Conservation (phyloP, 2,113 vertebrate genomes). For the Rallus limicola region DNA sequence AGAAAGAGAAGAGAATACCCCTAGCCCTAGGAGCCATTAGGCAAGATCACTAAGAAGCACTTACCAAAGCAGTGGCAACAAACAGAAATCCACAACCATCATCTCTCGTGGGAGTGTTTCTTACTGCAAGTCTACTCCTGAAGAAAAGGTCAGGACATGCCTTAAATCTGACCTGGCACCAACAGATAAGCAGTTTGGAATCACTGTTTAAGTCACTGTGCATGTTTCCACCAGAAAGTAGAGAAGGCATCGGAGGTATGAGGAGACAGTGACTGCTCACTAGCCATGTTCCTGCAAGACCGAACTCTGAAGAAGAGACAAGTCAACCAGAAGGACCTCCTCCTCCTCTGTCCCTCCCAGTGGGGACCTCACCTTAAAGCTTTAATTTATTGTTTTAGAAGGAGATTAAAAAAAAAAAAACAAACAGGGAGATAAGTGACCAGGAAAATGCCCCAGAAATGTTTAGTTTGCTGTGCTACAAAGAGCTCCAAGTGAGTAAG, state of each 20-base stretch:
- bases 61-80: neutral
- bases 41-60: neutral
- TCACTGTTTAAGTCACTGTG: neutral
- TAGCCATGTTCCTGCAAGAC: neutral
- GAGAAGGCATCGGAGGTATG: neutral
- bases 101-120: neutral
- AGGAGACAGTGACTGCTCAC: neutral
- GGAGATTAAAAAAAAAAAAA: too few relatives aligned
- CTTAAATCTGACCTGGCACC: neutral
- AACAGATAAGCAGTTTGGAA: neutral
- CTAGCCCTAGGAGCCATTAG: neutral
- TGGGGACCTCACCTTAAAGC: neutral
- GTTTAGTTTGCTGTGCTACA: neutral
- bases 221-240: neutral
- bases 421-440: neutral
- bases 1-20: neutral
- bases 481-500: neutral
- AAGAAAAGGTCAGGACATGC: neutral
- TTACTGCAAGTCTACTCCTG: neutral
- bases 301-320: neutral
- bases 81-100: neutral
- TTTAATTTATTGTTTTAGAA: neutral
- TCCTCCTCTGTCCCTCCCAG: fast-evolving
- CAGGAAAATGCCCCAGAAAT: neutral
- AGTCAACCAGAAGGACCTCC: neutral